Percentiles rank a stretch among this genome's conserved stretches.
phyloP scores from a whole-genome alignment of 2,888 invertebrate genomes.

The Liopterus haemorrhoidalis region DNA sequence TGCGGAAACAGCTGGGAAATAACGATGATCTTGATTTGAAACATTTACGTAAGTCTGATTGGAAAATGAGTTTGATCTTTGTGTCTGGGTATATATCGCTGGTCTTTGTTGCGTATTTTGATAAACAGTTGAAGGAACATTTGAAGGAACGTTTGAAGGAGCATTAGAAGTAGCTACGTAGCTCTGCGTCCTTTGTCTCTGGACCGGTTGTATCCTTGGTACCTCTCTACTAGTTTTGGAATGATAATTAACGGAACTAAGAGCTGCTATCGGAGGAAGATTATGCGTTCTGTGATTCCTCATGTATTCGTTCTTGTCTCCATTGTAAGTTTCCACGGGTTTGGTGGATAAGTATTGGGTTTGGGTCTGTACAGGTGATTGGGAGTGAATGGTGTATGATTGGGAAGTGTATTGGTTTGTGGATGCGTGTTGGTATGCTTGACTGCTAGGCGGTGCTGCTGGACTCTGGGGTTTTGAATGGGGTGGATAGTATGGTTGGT shows the following conservation, averaged over 20 bases:
- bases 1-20: too few species aligned
- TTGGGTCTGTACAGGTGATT: slow-evolving; percentile 25
- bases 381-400: slow-evolving; percentile 23
- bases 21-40: too few species aligned
- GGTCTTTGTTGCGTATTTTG: too few species aligned
- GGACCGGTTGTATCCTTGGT: slow-evolving; percentile 16
- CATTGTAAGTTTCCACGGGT: not conserved
- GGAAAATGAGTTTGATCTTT: too few species aligned
- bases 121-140: too few species aligned
- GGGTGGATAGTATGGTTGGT: slow-evolving; percentile 17
- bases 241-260: slow-evolving; percentile 47
- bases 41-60: too few species aligned
- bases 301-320: slow-evolving; percentile 11
- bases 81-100: too few species aligned
- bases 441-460: slow-evolving; percentile 29
- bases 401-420: slow-evolving; percentile 20
- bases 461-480: slow-evolving; percentile 9
- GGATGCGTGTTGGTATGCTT: slow-evolving; percentile 34
- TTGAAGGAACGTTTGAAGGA: not conserved
- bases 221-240: slow-evolving; percentile 41
- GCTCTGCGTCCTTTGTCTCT: slow-evolving; percentile 11
- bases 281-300: slow-evolving; percentile 45
- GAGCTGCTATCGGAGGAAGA: slow-evolving; percentile 50
- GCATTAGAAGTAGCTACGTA: not conserved
- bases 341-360: slow-evolving; percentile 12